These are phyloP conservation scores for Chelidonichthys spinosus DNA, from an alignment of 2,797 vertebrate species.

Conservation along the genomic window DNA sequence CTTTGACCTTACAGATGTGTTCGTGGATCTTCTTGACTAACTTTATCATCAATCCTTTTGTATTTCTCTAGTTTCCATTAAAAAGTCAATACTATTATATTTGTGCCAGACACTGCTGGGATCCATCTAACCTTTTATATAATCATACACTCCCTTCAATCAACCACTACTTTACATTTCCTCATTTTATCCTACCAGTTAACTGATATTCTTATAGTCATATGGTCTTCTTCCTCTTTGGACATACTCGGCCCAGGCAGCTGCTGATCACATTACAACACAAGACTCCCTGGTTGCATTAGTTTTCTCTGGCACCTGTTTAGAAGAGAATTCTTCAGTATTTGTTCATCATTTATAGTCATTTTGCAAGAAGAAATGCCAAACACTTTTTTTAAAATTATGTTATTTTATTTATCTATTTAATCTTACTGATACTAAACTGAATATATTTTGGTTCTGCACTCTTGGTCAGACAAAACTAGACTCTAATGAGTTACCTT, in stretches of 20 bases:
- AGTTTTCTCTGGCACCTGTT: neutral
- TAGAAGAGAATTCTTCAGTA: neutral
- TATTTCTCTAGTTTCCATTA: neutral
- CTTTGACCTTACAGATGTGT: neutral
- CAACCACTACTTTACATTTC: conserved; percentile 28
- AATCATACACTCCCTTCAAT: conserved; percentile 10
- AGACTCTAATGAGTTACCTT: neutral
- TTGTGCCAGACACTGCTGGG: neutral
- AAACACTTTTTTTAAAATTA: neutral
- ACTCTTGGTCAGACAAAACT: neutral
- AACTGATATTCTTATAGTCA: neutral
- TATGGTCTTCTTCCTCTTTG: conserved; percentile 43
- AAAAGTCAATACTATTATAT: neutral
- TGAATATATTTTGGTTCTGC: neutral
- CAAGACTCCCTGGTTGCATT: neutral
- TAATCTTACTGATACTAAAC: neutral
- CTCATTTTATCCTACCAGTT: conserved; percentile 19
- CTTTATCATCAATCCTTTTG: neutral
- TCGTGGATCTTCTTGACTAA: neutral
- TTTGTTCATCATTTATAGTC: neutral
- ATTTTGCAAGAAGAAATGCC: neutral
- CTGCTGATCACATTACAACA: neutral
- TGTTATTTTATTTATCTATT: neutral
- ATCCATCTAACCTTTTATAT: conserved; percentile 18
- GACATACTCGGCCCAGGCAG: neutral